A percentile compares a stretch with the other conserved stretches of the same genome.
These are phyloP conservation scores for Sepiola atlantica DNA, from an alignment of 2,888 invertebrate genomes.

Conservation along the genomic window DNA sequence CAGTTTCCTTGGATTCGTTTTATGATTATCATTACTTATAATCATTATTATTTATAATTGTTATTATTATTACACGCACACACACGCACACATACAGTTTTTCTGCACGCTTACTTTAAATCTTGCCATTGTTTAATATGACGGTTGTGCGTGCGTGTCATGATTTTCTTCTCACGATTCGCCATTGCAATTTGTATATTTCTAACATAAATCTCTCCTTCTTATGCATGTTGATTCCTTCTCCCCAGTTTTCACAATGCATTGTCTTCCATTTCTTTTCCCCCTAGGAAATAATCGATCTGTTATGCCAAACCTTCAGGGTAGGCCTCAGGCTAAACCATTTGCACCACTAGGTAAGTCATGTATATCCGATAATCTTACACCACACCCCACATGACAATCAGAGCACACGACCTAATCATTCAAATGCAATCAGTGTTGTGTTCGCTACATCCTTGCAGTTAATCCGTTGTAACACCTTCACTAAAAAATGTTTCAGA, in stretches of 20 bases:
- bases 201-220: neutral
- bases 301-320: slow-evolving; percentile 44
- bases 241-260: neutral
- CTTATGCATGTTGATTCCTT: neutral
- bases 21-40: no score
- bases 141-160: neutral
- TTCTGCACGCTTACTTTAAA: neutral
- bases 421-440: neutral
- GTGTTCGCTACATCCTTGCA: neutral
- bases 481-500: neutral
- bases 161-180: neutral
- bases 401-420: neutral
- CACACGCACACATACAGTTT: no score
- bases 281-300: slow-evolving; percentile 41
- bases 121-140: neutral
- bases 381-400: neutral
- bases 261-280: slow-evolving; percentile 3
- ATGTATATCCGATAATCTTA: neutral
- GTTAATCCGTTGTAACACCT: neutral
- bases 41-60: no score
- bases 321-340: slow-evolving; percentile 61
- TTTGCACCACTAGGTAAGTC: slow-evolving; percentile 72
- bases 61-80: no score
- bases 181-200: neutral
- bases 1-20: no score